phyloP scores from a whole-genome alignment of 1,140 invertebrate species.

The Eupristina koningsbergeri region DNA sequence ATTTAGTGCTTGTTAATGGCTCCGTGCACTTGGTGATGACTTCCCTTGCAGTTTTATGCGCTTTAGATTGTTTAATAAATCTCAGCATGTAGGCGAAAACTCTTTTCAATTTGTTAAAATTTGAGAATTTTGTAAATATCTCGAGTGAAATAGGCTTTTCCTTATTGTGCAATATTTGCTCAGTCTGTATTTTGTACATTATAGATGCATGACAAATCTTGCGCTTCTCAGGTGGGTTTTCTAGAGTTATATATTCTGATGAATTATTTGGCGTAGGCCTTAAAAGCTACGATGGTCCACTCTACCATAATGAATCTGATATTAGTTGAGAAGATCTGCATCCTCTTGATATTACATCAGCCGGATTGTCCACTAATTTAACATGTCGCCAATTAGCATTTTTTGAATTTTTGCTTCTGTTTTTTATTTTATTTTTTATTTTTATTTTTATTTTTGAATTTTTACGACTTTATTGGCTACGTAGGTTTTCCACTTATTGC shows the following conservation, averaged over 20 bases:
- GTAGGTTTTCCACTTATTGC: constrained; percentile 38
- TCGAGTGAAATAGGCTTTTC: not conserved
- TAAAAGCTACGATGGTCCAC: constrained; percentile 53
- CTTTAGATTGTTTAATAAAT: not conserved
- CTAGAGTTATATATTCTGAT: too few relatives aligned
- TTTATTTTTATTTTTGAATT: too few relatives aligned
- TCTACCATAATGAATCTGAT: constrained; percentile 53
- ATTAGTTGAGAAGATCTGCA: not conserved
- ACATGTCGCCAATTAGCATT: constrained; percentile 44
- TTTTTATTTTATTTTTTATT: too few relatives aligned
- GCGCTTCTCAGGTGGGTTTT: too few relatives aligned
- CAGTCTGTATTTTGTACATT: too few relatives aligned
- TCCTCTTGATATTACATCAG: constrained; percentile 41
- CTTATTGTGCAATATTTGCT: not conserved
- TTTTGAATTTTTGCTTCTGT: too few relatives aligned
- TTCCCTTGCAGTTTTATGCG: not conserved
- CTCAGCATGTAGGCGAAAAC: not conserved
- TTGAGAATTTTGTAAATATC: not conserved
- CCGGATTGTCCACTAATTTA: constrained; percentile 19
- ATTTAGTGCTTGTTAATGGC: too few relatives aligned
- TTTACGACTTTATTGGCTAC: constrained; percentile 40
- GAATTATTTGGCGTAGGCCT: too few relatives aligned
- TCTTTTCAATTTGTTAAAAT: not conserved
- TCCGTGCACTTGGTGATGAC: too few relatives aligned
- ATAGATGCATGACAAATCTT: too few relatives aligned